A percentile compares a stretch with the other conserved stretches of the same genome.
Evolutionary conservation across 1,140 invertebrate genomes (phyloP).

Genomic region (Papilio xuthus): DNA sequence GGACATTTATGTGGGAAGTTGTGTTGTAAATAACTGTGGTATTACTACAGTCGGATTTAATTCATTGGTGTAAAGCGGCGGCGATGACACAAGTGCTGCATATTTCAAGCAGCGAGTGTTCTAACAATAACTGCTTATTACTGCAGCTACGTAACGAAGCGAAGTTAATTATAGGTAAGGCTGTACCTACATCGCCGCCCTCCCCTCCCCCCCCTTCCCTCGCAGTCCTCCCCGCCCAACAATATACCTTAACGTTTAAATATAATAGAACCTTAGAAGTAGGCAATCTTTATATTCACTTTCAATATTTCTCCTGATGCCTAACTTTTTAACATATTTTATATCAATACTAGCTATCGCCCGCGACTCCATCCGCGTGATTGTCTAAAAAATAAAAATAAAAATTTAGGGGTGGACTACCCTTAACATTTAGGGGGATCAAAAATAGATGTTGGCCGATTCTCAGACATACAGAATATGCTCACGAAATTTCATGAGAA

Average conservation of each 20-base stretch:
- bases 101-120: background rate
- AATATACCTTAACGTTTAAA: background rate
- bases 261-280: background rate
- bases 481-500: no score
- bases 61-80: background rate
- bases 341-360: no score
- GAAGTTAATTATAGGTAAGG: background rate
- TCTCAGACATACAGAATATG: no score
- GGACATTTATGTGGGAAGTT: background rate
- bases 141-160: background rate
- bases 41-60: no score
- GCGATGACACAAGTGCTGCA: background rate
- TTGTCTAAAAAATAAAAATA: no score
- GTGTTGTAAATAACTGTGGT: background rate
- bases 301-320: background rate
- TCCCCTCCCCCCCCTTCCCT: background rate
- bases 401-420: no score
- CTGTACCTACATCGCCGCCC: background rate
- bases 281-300: background rate
- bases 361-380: no score
- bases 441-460: no score
- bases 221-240: background rate
- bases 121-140: slow-evolving; percentile 1
- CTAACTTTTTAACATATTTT: no score
- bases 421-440: no score